These are phyloP conservation scores for Dufourea novaeangliae DNA, from an alignment of 1,140 invertebrate genomes.

Conservation along the genomic window DNA sequence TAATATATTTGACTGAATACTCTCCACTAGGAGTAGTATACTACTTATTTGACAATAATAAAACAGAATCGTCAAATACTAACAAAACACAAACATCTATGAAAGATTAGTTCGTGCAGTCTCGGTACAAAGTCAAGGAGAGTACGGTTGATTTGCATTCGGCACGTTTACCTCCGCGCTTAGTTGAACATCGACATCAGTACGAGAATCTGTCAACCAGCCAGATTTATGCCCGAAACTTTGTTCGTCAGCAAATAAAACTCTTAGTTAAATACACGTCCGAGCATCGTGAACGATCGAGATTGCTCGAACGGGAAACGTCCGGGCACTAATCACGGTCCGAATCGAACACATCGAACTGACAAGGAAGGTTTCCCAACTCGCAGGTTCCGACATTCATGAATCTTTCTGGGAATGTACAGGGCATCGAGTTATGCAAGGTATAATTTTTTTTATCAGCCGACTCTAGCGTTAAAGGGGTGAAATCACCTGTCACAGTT, in stretches of 20 bases:
- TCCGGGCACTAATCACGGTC: background rate
- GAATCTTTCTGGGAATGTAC: no score
- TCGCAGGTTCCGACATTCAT: no score
- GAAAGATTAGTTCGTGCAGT: background rate
- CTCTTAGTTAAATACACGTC: slow-evolving; percentile 15
- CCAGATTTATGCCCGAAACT: slow-evolving; percentile 18
- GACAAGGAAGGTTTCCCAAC: background rate
- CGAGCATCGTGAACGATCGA: background rate
- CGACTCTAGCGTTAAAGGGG: no score
- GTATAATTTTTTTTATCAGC: no score
- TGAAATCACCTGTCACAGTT: no score
- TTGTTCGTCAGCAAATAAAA: slow-evolving; percentile 25
- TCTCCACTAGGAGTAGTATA: no score
- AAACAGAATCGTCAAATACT: no score
- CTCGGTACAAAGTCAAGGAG: background rate
- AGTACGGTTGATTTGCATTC: background rate
- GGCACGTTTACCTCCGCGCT: no score
- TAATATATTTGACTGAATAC: no score
- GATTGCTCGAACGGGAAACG: background rate
- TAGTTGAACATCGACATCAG: background rate
- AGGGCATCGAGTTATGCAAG: no score
- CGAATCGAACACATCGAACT: background rate
- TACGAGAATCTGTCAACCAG: background rate
- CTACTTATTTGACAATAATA: no score
- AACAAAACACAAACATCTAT: background rate